These are phyloP conservation scores for Habroteleia sp. DNA, from an alignment of 2,888 invertebrate genomes.

Conservation along the genomic window DNA sequence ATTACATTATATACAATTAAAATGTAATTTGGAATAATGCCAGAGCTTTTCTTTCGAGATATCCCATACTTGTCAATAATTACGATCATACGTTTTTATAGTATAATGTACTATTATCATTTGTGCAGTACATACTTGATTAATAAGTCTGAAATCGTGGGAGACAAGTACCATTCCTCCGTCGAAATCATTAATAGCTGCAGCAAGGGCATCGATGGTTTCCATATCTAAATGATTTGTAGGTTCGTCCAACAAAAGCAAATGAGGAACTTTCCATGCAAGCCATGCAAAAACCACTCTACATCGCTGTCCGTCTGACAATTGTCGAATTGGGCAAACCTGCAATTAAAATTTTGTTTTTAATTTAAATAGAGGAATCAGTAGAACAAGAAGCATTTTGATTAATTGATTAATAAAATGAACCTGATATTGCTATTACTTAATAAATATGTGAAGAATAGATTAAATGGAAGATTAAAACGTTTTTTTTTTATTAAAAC, in stretches of 20 bases:
- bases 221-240: conserved; percentile 99
- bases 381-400: no score
- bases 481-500: no score
- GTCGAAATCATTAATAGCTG: conserved; percentile 98
- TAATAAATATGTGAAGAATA: not conserved
- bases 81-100: no score
- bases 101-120: no score
- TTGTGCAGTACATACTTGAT: conserved; percentile 93
- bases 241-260: conserved; percentile 92
- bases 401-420: no score
- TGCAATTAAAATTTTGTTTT: conserved; percentile 74
- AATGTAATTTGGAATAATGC: no score
- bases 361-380: no score
- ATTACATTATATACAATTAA: no score
- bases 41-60: no score
- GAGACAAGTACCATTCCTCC: conserved; percentile 99
- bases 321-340: conserved; percentile 92
- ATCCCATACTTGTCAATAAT: no score
- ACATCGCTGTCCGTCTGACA: conserved; percentile 98
- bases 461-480: no score
- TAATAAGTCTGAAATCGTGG: conserved; percentile 99
- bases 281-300: conserved; percentile 99
- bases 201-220: conserved; percentile 98
- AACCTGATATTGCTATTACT: not conserved
- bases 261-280: conserved; percentile 98